Conservation (phyloP, 1,140 invertebrate genomes). For the Bicyclus anynana region DNA sequence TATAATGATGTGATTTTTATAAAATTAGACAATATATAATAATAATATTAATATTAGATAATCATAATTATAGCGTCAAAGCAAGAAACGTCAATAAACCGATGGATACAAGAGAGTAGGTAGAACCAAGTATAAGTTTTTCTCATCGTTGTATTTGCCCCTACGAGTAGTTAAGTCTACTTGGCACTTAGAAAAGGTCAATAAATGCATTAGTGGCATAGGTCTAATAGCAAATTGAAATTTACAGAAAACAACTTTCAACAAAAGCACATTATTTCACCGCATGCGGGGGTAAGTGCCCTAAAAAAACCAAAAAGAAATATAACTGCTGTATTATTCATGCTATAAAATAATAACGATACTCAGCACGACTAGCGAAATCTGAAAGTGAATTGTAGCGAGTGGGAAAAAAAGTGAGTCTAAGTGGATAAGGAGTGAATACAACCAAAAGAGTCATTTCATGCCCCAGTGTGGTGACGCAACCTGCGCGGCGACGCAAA, state of each 20-base stretch:
- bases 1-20: no score
- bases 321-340: slow-evolving; percentile 44
- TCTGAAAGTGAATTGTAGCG: slow-evolving; percentile 74
- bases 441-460: slow-evolving; percentile 73
- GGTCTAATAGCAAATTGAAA: not conserved
- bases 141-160: no score
- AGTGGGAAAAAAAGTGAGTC: slow-evolving; percentile 72
- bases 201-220: not conserved
- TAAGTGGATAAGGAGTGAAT: slow-evolving; percentile 74
- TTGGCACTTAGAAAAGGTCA: no score
- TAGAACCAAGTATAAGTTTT: no score
- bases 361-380: slow-evolving; percentile 56
- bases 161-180: no score
- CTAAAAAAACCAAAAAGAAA: slow-evolving; percentile 15
- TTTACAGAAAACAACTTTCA: not conserved
- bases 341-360: slow-evolving; percentile 67
- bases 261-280: not conserved
- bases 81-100: no score
- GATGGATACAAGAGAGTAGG: no score
- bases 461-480: slow-evolving; percentile 57
- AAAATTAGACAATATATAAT: no score
- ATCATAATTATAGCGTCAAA: no score
- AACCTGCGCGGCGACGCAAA: slow-evolving; percentile 23
- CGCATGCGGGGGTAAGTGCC: not conserved
- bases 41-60: no score